Evolutionary conservation across 2,113 vertebrate species (phyloP).

Genomic region (Cryptotis parvus): DNA sequence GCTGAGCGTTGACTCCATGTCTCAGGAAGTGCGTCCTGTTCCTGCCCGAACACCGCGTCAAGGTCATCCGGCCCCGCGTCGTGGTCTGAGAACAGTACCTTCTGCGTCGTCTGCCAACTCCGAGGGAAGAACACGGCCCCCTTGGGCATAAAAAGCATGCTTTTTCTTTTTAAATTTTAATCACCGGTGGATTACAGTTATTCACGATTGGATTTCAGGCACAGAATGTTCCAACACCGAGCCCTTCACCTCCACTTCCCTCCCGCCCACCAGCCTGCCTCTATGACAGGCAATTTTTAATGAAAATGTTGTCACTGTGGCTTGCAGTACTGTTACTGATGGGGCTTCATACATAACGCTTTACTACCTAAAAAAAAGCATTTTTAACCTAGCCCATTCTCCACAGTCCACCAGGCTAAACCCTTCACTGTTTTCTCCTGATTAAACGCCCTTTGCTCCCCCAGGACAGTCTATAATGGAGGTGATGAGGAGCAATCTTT

Average conservation of each 20-base stretch:
- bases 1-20: not conserved
- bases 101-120: not conserved
- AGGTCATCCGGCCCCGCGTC: not conserved
- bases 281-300: too few species aligned
- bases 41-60: not conserved
- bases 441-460: constrained; percentile 54
- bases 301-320: too few species aligned
- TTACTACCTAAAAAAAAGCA: not conserved
- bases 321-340: too few species aligned
- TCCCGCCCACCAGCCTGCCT: too few species aligned
- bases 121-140: not conserved
- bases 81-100: not conserved
- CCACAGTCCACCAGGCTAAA: not conserved
- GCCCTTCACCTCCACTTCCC: too few species aligned
- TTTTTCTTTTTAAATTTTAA: too few species aligned
- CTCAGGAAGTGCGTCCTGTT: not conserved
- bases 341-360: too few species aligned
- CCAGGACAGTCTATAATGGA: constrained; percentile 31
- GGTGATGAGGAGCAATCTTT: constrained; percentile 37
- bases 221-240: too few species aligned
- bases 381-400: constrained; percentile 1
- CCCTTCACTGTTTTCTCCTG: constrained; percentile 36
- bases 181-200: too few species aligned
- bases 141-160: not conserved
- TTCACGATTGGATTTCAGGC: too few species aligned